Conservation (phyloP, 2,888 invertebrate species). For the Andrena bucephala region DNA sequence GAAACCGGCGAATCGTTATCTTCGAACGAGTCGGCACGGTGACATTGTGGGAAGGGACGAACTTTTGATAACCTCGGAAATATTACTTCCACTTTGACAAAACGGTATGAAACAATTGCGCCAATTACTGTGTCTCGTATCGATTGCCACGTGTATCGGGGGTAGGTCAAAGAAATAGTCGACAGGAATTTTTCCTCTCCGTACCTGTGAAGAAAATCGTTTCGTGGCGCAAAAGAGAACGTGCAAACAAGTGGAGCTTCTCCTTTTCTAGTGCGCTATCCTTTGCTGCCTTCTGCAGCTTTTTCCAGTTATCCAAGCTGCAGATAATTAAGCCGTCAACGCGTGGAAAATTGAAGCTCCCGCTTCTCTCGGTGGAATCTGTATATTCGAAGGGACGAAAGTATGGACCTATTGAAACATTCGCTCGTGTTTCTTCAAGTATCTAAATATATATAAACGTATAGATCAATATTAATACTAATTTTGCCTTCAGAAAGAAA, state of each 20-base stretch:
- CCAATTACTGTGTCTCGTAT: not conserved
- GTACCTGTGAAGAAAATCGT: not conserved
- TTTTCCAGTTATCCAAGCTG: conserved; percentile 2
- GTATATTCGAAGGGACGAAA: conserved; percentile 40
- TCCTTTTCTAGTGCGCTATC: not conserved
- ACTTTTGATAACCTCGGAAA: not conserved
- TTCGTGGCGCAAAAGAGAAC: not conserved
- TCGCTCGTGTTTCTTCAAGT: too few relatives aligned
- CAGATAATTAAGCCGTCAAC: conserved; percentile 52
- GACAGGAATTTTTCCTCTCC: not conserved
- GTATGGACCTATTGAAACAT: not conserved
- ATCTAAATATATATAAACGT: not conserved
- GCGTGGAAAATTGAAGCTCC: conserved; percentile 17
- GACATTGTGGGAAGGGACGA: not conserved
- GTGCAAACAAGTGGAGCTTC: conserved; percentile 31
- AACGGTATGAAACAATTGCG: not conserved
- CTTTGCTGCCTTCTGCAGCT: not conserved
- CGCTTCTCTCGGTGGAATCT: conserved; percentile 26
- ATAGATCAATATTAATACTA: not conserved
- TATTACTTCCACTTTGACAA: not conserved
- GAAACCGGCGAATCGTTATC: too few relatives aligned
- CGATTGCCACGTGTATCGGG: not conserved
- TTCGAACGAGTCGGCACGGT: too few relatives aligned
- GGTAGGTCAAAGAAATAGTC: not conserved
- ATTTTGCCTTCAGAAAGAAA: not conserved